Base-by-base conservation (phyloP, 1,140 invertebrate species). In the Lamellibrachia luymesi region DNA sequence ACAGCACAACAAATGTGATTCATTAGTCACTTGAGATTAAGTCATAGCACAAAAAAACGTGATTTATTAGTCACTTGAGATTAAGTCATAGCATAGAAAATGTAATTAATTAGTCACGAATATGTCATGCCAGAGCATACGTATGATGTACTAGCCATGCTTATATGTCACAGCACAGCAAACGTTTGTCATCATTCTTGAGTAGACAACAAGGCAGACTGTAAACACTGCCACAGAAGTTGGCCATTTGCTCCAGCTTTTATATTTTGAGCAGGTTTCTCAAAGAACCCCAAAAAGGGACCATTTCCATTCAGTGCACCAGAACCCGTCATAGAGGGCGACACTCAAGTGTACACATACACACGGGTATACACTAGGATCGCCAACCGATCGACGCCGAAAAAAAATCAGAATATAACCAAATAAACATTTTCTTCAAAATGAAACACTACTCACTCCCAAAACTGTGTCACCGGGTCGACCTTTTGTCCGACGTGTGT, bases 391-490 rank as follows among this genome's bases (percentile, higher is more conserved):
- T 80, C 64, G 13, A 80, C 64, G 64, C 6, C 1, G 13, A 22
- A 10, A 10, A 80, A 10, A 80, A 80, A 10, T 22, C 64, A 80
- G 64, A 80, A 80, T 52, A 49, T 13, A 90, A 90, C 5, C 89
- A 93, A 92, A 93, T 50, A 51, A 93, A 80, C 2, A 50, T 25
- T n/a, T 2, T 10, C 64, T 0, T 2, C 13, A 80, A 56, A 80
- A 80, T 80, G 13, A 0, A 80, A 80, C 64, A 22, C 64, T 80
- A 93, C 92, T 93, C 49, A 93, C 92, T 93, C 92, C 92, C 92
- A 93, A 64, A 49, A 93, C 89, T 93, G 52, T 17, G 92, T 93
- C 52, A 51, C 89, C 1, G 92, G 92, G 64, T 93, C 92, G 13
- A 91, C 90, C 10, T 50, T 50, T 13, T 91, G 50, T 4, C 50